phyloP scores from a whole-genome alignment of 2,888 invertebrate genomes.

The Caenorhabditis wallacei region DNA sequence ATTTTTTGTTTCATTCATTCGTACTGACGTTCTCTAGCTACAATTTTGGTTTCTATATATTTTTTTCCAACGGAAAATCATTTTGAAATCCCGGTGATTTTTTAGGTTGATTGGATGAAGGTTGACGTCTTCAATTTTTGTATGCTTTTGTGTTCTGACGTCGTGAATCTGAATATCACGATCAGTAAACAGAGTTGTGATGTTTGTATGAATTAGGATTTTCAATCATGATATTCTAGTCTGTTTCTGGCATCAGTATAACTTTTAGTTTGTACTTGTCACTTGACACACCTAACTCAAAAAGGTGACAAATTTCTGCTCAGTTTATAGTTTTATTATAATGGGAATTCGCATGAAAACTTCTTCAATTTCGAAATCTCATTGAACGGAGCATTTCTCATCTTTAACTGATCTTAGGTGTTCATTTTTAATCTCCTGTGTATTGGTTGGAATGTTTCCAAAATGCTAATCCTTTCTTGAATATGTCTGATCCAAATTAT shows the following conservation, averaged over 20 bases:
- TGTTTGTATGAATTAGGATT: conserved; percentile 31
- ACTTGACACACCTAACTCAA: conserved; percentile 25
- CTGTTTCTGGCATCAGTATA: conserved; percentile 5
- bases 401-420: neutral
- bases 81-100: neutral
- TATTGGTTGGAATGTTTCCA: conserved; percentile 22
- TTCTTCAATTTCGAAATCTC: no score
- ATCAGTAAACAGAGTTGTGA: conserved; percentile 22
- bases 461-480: conserved; percentile 2
- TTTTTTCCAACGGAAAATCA: neutral
- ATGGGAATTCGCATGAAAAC: no score
- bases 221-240: conserved; percentile 22
- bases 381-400: neutral
- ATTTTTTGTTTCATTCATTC: no score
- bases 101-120: conserved; percentile 10
- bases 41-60: neutral
- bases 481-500: conserved; percentile 36
- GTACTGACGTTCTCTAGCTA: neutral
- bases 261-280: conserved; percentile 41
- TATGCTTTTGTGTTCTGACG: conserved; percentile 29
- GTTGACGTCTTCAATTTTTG: conserved; percentile 34
- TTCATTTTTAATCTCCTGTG: conserved; percentile 1
- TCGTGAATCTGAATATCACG: neutral
- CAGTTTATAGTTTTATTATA: conserved; percentile 15
- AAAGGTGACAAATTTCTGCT: conserved; percentile 21